Base-by-base conservation (phyloP, 1,140 invertebrate species). In the Lasioglossum baleicum region DNA sequence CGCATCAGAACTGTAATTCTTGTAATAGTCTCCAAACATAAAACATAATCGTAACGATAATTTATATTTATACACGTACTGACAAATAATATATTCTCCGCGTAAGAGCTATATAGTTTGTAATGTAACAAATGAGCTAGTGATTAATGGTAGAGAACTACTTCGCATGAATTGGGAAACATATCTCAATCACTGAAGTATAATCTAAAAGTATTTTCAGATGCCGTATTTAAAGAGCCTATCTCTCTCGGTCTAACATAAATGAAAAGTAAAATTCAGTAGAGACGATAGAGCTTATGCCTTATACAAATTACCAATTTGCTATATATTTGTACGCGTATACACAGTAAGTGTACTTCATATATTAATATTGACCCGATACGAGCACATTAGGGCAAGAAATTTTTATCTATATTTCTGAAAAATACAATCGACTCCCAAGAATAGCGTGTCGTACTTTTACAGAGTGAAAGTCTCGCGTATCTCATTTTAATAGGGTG, bases 401-500 rank as follows among this genome's bases (percentile, higher is more conserved):
- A 53, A 72, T 64, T 65, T 42, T 72, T 71, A 71, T 63, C 71
- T 67, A 67, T 31, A 67, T 44, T 44, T 44, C 42, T 48, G 58
- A 51, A 64, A 31, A 61, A 80, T 63, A 20, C 11, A 48, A 60
- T 51, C 17, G 26, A 80, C 26, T 44, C 22, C 22, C 26, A 26
- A 42, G 42, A 10, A 80, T 75, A 75, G 20, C 67, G 22, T 4
- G 8, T 64, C 56, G 26, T 78, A 81, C 78, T 81, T 81, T 81
- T 81, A 15, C 75, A 81, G 22, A 71, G 11, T 51, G 44, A 42
- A 72, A 72, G 42, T 64, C 13, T 22, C 15, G 7, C 4, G 44
- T 77, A 66, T 75, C 75, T 68, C 70, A 77, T 65, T 81, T 64
- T 81, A 77, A 77, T 81, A 81, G 67, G 67, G 51, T 81, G 51